These are phyloP conservation scores for Acanthiza pusilla DNA, from an alignment of 2,797 vertebrate genomes.

Conservation along the genomic window DNA sequence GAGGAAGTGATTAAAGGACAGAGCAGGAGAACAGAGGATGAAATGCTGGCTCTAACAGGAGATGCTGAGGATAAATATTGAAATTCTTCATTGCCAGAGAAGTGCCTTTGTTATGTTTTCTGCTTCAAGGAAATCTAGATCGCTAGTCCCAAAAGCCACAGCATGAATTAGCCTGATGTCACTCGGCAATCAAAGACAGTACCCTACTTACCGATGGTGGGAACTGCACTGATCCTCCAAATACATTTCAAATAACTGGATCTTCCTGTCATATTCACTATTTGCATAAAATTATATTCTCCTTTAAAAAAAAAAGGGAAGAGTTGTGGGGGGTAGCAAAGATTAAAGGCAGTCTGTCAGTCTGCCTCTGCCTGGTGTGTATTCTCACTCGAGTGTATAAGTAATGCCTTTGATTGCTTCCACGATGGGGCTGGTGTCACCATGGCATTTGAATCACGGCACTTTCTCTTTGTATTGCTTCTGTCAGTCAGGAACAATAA, in stretches of 20 bases:
- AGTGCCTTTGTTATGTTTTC: conserved; percentile 8
- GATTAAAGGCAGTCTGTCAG: conserved; percentile 67
- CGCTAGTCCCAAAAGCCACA: background rate
- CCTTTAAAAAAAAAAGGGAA: background rate
- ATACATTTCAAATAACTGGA: background rate
- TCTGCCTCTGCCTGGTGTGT: conserved; percentile 38
- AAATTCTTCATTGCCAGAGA: background rate
- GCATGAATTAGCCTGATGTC: conserved; percentile 1
- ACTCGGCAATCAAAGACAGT: background rate
- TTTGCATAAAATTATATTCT: conserved; percentile 4
- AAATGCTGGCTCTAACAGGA: background rate
- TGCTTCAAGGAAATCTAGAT: conserved; percentile 3
- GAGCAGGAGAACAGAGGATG: background rate
- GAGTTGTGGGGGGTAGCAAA: background rate
- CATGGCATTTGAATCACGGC: background rate
- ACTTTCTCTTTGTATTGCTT: conserved; percentile 57
- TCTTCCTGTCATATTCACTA: background rate
- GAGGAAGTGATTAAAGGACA: conserved; percentile 12
- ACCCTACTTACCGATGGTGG: background rate
- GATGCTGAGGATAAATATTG: background rate
- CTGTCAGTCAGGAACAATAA: conserved; percentile 67
- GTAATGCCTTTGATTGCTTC: conserved; percentile 66
- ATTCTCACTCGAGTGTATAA: conserved; percentile 48
- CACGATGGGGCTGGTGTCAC: conserved; percentile 48
- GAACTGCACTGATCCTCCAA: background rate